Evolutionary conservation across 1,140 invertebrate genomes (phyloP), one percentile per base, ranked within the genome.

Genomic region (Coelopa frigida): DNA sequence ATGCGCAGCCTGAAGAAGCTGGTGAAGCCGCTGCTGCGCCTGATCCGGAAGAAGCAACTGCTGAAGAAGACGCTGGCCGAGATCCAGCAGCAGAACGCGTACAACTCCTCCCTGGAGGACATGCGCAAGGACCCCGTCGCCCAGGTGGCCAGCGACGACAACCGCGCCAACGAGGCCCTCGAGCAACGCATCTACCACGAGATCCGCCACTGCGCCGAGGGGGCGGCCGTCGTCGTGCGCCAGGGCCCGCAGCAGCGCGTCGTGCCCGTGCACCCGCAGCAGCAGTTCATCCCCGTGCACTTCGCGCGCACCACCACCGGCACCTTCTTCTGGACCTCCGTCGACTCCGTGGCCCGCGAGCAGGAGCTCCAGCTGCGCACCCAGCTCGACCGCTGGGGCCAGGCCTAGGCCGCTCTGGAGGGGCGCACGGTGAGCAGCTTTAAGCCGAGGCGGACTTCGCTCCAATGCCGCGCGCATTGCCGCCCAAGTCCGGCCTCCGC

Each of bases 251-350:
- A 73, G 39, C 70, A 72, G 53, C 71, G 74, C 58, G 61, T 81
- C 29, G 61, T 78, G 27, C 75, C 78, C 5, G 74, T 81, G 10
- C 59, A 68, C 40, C 70, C 72, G n/a, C 74, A 78, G 48, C 75
- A 79, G 53, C 72, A 77, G 54, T 81, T 75, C 70, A 75, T 78
- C 29, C 77, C 78, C 20, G 75, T 82, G 7, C 68, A 71, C 49
- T 81, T 81, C 56, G 79, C 78, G 3, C 73, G 77, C 56, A 81
- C 80, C n/a, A 76, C 77, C 53, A 79, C 76, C 32, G 80, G 80
- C 24, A 82, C 80, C 26, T 82, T 81, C 72, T 82, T 82, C 72
- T 82, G 80, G 79, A 81, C 79, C 17, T 75, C 78, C 1, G 70
- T 69, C 44, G 60, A 67, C 11, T 57, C 63, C 7, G 66, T 72